These are phyloP conservation scores for Cyanistes caeruleus DNA, from an alignment of 2,113 vertebrate species.

Conservation along the genomic window DNA sequence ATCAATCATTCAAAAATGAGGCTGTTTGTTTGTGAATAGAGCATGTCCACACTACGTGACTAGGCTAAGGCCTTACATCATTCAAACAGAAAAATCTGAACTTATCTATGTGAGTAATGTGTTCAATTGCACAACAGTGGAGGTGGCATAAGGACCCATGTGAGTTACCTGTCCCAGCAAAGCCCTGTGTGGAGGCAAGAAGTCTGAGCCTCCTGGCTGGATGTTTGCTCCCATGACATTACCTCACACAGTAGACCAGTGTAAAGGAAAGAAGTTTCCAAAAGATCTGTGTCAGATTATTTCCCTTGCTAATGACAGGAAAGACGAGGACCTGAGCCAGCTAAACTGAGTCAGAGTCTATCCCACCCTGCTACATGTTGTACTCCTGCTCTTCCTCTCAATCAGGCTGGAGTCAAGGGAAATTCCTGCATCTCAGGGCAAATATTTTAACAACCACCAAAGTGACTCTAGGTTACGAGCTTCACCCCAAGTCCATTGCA, in stretches of 20 bases:
- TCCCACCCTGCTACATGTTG: background rate
- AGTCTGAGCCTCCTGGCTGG: fast-evolving
- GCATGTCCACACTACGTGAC: background rate
- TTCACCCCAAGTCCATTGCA: background rate
- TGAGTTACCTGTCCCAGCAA: background rate
- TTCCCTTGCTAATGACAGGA: background rate
- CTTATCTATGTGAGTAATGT: background rate
- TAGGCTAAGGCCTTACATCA: background rate
- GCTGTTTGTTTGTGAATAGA: background rate
- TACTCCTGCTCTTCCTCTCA: background rate
- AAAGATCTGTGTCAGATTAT: background rate
- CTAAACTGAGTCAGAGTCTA: background rate
- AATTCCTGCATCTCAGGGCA: background rate
- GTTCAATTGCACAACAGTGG: background rate
- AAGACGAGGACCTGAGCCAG: background rate
- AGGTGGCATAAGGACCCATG: background rate
- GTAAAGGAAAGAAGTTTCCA: background rate
- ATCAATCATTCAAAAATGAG: background rate
- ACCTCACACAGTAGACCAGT: background rate
- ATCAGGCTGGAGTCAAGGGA: background rate
- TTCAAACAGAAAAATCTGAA: background rate
- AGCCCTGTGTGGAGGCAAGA: background rate
- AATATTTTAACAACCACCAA: fast-evolving
- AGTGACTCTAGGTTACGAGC: background rate
- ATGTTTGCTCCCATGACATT: background rate